Conservation (phyloP, 2,888 invertebrate species). For the Dysmachus trigonus region DNA sequence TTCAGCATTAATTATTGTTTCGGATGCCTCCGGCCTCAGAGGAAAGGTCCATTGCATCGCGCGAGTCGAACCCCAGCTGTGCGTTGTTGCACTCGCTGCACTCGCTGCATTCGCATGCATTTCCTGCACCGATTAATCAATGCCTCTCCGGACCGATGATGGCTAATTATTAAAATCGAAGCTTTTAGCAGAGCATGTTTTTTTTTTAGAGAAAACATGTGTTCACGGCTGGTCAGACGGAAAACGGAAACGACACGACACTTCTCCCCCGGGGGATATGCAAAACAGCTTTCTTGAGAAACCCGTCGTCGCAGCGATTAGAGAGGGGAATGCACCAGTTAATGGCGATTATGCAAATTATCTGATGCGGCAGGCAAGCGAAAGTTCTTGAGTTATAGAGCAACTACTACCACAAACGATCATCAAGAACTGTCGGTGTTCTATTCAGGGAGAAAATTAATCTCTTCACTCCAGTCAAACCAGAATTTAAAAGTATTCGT, state of each 20-base stretch:
- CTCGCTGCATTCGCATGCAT: neutral
- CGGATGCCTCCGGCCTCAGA: neutral
- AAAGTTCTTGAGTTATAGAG: neutral
- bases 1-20: slow-evolving; percentile 29
- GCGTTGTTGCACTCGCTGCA: no score
- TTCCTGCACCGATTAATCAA: slow-evolving; percentile 14
- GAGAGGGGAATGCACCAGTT: neutral
- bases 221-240: neutral
- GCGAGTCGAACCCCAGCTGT: neutral
- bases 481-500: neutral
- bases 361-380: neutral
- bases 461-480: neutral
- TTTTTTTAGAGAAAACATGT: neutral
- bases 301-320: neutral
- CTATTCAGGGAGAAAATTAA: neutral
- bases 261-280: neutral
- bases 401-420: neutral
- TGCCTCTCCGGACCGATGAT: neutral
- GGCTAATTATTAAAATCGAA: neutral
- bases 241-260: neutral
- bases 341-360: neutral
- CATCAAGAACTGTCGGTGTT: neutral
- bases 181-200: slow-evolving; percentile 13
- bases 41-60: no score
- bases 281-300: neutral